Evolutionary conservation across 2,888 invertebrate species (phyloP).

Genomic region (Volucella inanis): DNA sequence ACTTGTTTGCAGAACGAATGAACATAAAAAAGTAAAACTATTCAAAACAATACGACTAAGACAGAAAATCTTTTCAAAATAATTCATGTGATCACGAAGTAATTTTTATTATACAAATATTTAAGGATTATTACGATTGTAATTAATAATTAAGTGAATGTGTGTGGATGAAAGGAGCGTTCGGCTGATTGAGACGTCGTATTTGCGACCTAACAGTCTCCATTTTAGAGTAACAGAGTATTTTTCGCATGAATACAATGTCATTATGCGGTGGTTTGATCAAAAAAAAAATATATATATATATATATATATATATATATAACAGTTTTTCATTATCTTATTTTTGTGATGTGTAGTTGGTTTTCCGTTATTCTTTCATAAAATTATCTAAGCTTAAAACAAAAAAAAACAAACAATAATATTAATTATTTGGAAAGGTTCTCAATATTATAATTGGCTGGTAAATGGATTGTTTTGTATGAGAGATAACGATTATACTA

Average conservation of each 20-base stretch:
- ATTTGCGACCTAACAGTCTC: slow-evolving; percentile 26
- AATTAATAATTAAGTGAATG: slow-evolving; percentile 46
- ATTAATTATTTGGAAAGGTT: neutral
- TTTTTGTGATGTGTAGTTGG: slow-evolving; percentile 27
- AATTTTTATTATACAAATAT: slow-evolving; percentile 54
- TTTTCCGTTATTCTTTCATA: slow-evolving; percentile 1
- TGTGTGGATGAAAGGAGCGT: slow-evolving; percentile 63
- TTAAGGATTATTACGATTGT: slow-evolving; percentile 56
- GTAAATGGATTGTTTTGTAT: slow-evolving; percentile 64
- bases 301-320: no score
- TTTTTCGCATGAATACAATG: neutral
- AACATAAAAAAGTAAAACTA: slow-evolving; percentile 31
- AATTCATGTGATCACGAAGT: slow-evolving; percentile 73
- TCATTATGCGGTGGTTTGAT: neutral
- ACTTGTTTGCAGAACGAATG: slow-evolving; percentile 27
- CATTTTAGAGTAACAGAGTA: slow-evolving; percentile 36
- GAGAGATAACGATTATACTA: slow-evolving; percentile 39
- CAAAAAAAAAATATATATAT: neutral
- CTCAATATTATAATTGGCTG: slow-evolving; percentile 26
- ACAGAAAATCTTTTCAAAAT: slow-evolving; percentile 72
- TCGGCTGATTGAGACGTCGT: slow-evolving; percentile 43
- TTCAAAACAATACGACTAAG: slow-evolving; percentile 47
- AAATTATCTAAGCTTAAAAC: neutral
- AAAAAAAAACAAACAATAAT: neutral
- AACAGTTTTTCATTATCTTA: neutral